Conservation (phyloP, 2,888 invertebrate genomes). For the Chromoteleia sp. region DNA sequence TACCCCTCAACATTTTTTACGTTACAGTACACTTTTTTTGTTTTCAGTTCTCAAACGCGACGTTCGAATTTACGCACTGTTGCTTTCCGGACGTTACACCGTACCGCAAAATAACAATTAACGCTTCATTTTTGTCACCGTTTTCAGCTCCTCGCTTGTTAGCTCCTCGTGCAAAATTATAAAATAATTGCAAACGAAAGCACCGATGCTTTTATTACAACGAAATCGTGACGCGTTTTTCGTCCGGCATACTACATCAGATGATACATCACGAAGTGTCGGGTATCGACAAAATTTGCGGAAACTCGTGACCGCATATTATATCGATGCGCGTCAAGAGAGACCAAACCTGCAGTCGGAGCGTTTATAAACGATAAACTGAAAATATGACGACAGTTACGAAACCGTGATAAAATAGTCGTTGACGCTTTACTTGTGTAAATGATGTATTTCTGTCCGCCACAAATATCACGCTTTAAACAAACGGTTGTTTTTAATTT, state of each 20-base stretch:
- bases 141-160: too few species aligned
- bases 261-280: slow-evolving; percentile 60
- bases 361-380: slow-evolving; percentile 71
- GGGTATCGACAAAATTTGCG: slow-evolving; percentile 68
- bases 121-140: too few species aligned
- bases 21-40: too few species aligned
- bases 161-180: too few species aligned
- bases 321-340: slow-evolving; percentile 67
- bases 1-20: too few species aligned
- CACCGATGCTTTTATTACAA: slow-evolving; percentile 39
- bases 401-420: slow-evolving; percentile 74
- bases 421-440: slow-evolving; percentile 72
- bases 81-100: too few species aligned
- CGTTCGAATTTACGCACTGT: too few species aligned
- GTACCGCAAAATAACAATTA: too few species aligned
- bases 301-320: slow-evolving; percentile 70
- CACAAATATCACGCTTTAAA: slow-evolving; percentile 63
- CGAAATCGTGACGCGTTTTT: slow-evolving; percentile 5
- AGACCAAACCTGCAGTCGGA: slow-evolving; percentile 46
- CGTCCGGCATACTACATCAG: slow-evolving; percentile 37
- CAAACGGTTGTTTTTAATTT: slow-evolving; percentile 54
- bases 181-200: too few species aligned
- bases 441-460: slow-evolving; percentile 61
- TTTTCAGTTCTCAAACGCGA: too few species aligned
- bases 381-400: slow-evolving; percentile 74